Evolutionary conservation across 2,888 invertebrate genomes (phyloP).

Genomic region (Pilophorus perplexus): DNA sequence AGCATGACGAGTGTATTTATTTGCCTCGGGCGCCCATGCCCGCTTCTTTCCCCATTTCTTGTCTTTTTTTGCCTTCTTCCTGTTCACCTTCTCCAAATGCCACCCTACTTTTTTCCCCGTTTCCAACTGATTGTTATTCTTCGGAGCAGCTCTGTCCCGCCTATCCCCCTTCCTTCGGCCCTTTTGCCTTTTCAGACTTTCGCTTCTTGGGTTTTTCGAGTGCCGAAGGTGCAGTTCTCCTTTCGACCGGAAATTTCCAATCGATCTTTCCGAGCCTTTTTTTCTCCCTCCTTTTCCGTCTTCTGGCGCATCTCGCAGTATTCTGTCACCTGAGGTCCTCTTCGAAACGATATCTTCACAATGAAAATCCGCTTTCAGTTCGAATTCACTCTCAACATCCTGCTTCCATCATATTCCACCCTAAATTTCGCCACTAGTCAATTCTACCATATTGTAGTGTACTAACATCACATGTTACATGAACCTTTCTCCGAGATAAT

Average conservation of each 20-base stretch:
- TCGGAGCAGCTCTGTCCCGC: slow-evolving; percentile 12
- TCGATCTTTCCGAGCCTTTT: slow-evolving; percentile 5
- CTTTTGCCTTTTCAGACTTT: slow-evolving; percentile 19
- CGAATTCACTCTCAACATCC: too few relatives aligned
- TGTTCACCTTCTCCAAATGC: slow-evolving; percentile 27
- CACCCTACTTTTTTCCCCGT: slow-evolving; percentile 12
- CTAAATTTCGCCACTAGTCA: too few relatives aligned
- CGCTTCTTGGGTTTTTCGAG: slow-evolving; percentile 10
- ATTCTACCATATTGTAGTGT: too few relatives aligned
- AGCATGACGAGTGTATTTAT: slow-evolving; percentile 40
- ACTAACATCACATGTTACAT: too few relatives aligned
- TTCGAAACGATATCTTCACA: too few relatives aligned
- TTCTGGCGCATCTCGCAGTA: too few relatives aligned
- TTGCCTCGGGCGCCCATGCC: slow-evolving; percentile 31
- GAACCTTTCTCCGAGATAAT: too few relatives aligned
- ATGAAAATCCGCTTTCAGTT: too few relatives aligned
- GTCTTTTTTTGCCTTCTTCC: background rate
- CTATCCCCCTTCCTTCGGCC: background rate
- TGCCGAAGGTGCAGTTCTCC: slow-evolving; percentile 39
- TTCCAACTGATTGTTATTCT: slow-evolving; percentile 35
- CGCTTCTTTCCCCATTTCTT: too few relatives aligned
- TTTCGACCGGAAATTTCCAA: slow-evolving; percentile 36
- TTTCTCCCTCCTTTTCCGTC: background rate
- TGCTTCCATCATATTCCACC: too few relatives aligned
- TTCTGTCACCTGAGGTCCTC: too few relatives aligned